Percentiles rank a stretch among this genome's conserved stretches.
Evolutionary conservation across 2,797 vertebrate genomes (phyloP).

Genomic region (Myotis daubentonii): DNA sequence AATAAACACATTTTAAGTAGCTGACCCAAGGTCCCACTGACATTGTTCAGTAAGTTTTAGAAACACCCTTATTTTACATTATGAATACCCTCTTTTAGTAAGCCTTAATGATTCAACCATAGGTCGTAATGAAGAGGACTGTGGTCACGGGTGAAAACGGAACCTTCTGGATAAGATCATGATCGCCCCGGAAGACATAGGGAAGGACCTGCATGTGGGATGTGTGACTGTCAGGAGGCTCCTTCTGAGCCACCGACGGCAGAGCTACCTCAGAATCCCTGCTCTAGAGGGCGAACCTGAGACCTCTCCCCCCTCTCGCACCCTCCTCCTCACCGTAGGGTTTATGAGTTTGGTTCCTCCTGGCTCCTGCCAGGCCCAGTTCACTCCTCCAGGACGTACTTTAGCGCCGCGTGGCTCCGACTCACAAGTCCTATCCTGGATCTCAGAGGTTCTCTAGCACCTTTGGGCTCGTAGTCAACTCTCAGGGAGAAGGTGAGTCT

Average conservation of each 20-base stretch:
- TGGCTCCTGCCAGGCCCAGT: not conserved
- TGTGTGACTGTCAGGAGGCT: not conserved
- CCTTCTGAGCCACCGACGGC: not conserved
- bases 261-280: not conserved
- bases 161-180: not conserved
- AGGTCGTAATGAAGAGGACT: constrained; percentile 4
- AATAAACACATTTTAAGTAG: constrained; percentile 5
- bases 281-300: not conserved
- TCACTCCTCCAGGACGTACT: not conserved
- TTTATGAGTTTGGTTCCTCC: not conserved
- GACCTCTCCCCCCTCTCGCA: not conserved
- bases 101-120: not conserved
- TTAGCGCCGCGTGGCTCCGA: not conserved
- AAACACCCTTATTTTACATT: not conserved
- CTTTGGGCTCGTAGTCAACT: not conserved
- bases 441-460: not conserved
- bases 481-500: not conserved
- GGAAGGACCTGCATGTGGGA: not conserved
- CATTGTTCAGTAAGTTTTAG: not conserved
- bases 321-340: no score
- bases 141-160: not conserved
- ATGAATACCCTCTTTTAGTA: not conserved
- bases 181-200: not conserved
- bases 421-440: not conserved
- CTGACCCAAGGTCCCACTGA: not conserved